Percentiles rank a stretch among this genome's conserved stretches.
These are phyloP conservation scores for Notothenia coriiceps DNA, from an alignment of 2,113 vertebrate genomes.

Conservation along the genomic window DNA sequence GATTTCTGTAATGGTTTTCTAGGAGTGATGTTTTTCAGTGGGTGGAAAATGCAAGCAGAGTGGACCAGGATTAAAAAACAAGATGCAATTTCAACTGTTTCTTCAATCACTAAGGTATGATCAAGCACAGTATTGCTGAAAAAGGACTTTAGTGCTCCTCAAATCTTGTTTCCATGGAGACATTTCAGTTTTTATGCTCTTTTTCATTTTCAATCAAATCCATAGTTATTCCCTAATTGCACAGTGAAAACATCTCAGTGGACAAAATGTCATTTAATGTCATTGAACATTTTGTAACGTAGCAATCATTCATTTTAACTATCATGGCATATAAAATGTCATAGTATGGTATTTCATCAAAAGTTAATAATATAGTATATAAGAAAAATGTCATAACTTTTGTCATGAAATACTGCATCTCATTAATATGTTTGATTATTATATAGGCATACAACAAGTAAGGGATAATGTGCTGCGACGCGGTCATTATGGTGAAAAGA, in stretches of 20 bases:
- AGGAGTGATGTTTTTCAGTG: background rate
- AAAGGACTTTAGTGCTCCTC: background rate
- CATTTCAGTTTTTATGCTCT: background rate
- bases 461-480: too few relatives aligned
- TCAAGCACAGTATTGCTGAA: background rate
- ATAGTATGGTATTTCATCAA: background rate
- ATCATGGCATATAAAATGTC: background rate
- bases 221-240: background rate
- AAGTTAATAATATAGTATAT: background rate
- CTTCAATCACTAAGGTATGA: background rate
- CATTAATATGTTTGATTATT: too few relatives aligned
- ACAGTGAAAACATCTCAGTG: background rate
- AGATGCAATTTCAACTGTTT: background rate
- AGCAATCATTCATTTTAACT: background rate
- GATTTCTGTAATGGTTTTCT: background rate
- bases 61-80: background rate
- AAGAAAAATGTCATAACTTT: too few relatives aligned
- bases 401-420: too few relatives aligned
- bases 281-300: too few relatives aligned
- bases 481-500: too few relatives aligned
- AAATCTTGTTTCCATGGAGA: background rate
- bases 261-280: background rate
- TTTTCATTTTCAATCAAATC: background rate
- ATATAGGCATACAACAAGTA: too few relatives aligned
- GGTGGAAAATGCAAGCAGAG: background rate